phyloP scores from a whole-genome alignment of 2,888 invertebrate genomes.

The Ichneumoninae sp. region DNA sequence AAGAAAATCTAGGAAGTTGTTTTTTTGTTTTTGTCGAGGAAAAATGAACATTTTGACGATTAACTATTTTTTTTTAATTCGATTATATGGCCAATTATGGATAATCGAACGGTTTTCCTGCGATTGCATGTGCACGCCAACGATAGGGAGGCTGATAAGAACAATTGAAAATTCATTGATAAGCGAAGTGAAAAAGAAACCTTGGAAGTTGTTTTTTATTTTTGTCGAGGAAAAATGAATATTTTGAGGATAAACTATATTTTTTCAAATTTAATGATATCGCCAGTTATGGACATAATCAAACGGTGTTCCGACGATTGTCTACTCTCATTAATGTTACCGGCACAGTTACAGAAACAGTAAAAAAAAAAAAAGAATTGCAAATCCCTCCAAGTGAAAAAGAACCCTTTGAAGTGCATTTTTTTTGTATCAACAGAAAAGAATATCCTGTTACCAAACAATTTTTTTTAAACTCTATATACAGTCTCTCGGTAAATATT shows the following conservation, averaged over 20 bases:
- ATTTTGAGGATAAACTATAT: background rate
- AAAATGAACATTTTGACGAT: too few relatives aligned
- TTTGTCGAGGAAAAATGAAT: background rate
- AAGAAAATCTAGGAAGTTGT: too few relatives aligned
- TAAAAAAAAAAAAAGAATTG: background rate
- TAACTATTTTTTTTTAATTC: too few relatives aligned
- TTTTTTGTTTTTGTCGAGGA: too few relatives aligned
- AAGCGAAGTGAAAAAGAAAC: background rate
- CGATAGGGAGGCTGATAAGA: background rate
- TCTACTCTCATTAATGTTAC: too few relatives aligned
- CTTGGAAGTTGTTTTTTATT: background rate
- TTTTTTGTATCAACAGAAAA: background rate
- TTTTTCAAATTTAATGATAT: background rate
- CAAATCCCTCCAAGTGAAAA: background rate
- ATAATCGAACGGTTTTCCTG: conserved; percentile 34
- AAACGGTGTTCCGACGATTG: too few relatives aligned
- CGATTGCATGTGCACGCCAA: background rate
- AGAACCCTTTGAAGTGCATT: background rate
- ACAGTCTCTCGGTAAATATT: background rate
- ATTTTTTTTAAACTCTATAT: background rate
- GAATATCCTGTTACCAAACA: background rate
- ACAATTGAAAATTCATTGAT: background rate
- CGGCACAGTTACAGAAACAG: too few relatives aligned
- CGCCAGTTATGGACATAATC: background rate
- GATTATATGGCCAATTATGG: background rate